Percentiles rank a stretch among this genome's conserved stretches.
These are phyloP conservation scores for Eulithis testata DNA, from an alignment of 2,888 invertebrate species.

Conservation along the genomic window DNA sequence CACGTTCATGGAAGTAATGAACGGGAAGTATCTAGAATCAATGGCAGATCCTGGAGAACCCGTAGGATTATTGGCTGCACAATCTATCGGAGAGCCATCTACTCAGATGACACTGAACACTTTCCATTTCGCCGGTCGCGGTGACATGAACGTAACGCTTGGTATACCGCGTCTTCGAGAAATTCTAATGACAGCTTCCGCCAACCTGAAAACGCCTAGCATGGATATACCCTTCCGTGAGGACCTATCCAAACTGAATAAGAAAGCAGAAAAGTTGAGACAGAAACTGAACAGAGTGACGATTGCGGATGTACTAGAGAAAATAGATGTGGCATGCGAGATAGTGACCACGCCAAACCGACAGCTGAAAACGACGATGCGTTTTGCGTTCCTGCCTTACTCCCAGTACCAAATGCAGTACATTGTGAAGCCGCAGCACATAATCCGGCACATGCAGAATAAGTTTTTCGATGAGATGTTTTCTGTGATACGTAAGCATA, in stretches of 20 bases:
- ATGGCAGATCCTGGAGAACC: slow-evolving; percentile 97
- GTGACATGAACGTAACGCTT: slow-evolving; percentile 99
- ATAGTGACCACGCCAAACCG: slow-evolving; percentile 83
- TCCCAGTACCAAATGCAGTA: slow-evolving; percentile 90
- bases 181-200: slow-evolving; percentile 97
- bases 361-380: slow-evolving; percentile 87
- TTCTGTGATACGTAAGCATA: slow-evolving; percentile 83
- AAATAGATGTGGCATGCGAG: slow-evolving; percentile 85
- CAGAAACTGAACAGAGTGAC: slow-evolving; percentile 91
- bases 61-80: slow-evolving; percentile 97
- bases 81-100: slow-evolving; percentile 99
- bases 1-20: slow-evolving; percentile 88
- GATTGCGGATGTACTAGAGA: slow-evolving; percentile 91
- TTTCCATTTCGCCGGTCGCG: slow-evolving; percentile 99
- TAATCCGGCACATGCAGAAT: slow-evolving; percentile 90
- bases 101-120: slow-evolving; percentile 99
- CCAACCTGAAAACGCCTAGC: slow-evolving; percentile 97
- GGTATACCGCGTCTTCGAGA: slow-evolving; percentile 99
- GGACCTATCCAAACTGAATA: slow-evolving; percentile 70
- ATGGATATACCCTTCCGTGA: slow-evolving; percentile 95
- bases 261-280: slow-evolving; percentile 88
- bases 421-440: slow-evolving; percentile 87
- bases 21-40: slow-evolving; percentile 90
- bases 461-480: slow-evolving; percentile 89
- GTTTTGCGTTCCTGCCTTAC: slow-evolving; percentile 90